Base-by-base conservation (phyloP, 2,797 vertebrate species). In the Austrolebias charrua region DNA sequence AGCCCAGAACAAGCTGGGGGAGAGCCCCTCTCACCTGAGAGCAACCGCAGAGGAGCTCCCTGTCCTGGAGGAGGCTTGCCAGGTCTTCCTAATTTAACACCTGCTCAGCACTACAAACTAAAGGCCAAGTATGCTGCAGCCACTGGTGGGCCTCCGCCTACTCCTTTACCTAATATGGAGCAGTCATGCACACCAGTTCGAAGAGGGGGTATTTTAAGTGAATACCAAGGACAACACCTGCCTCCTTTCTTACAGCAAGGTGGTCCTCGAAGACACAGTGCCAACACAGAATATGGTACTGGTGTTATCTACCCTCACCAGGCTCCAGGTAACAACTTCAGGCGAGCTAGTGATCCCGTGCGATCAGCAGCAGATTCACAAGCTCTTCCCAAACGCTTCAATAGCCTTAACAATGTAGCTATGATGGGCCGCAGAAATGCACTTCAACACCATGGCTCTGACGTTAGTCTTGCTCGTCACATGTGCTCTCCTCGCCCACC, bases 81-180 rank as follows among this genome's bases (percentile, higher is more conserved):
- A 0, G 95, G 94, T 0, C 84, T 96, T 59, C 90, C 94, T 3
- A 92, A 70, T 87, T 92, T 98, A 55, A 96, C 94, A 0, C 95
- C 95, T 0, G 94, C 95, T 0, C 96, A 99, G 83, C 95, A 95
- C 10, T 98, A 98, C 83, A 93, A 93, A 58, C 92, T 98, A 52
- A 96, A 96, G 71, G 95, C 95, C 63, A 97, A 95, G 78, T 97
- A 98, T 0, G 94, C 95, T 0, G 95, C 95, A 0, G 95, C 95
- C 57, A 96, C 95, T 0, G 95, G 95, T 0, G 94, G 92, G 9
- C 92, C 95, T 0, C 94, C 96, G 0, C 95, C 96, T 0, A 95
- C 95, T 0, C 94, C 94, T 0, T 89, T 96, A 63, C 93, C 94
- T 42, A 88, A 76, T 57, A 82, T 93, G 93, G 96, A 97, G 61